These are phyloP conservation scores for Luperina testacea DNA, from an alignment of 2,888 invertebrate genomes.

Conservation along the genomic window DNA sequence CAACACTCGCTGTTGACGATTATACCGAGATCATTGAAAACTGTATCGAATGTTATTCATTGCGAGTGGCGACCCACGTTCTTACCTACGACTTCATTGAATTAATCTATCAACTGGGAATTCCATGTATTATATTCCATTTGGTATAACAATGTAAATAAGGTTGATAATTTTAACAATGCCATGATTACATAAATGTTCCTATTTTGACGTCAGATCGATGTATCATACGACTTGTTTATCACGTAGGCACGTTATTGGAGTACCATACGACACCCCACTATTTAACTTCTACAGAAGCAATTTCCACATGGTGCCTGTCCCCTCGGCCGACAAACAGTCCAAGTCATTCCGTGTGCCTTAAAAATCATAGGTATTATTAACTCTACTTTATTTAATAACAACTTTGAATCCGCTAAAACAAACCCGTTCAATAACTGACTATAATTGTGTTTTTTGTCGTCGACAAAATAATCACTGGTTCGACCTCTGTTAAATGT, in stretches of 20 bases:
- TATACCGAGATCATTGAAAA: slow-evolving; percentile 47
- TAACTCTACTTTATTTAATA: slow-evolving; percentile 67
- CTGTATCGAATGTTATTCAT: slow-evolving; percentile 37
- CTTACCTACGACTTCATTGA: slow-evolving; percentile 38
- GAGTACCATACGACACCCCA: slow-evolving; percentile 4
- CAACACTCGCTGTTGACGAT: slow-evolving; percentile 47
- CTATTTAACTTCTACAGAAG: slow-evolving; percentile 43
- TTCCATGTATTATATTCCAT: slow-evolving; percentile 20
- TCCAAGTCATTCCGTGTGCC: slow-evolving; percentile 38
- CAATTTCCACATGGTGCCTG: slow-evolving; percentile 37
- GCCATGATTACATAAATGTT: slow-evolving; percentile 28
- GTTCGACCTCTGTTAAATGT: slow-evolving; percentile 76
- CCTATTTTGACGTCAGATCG: not conserved
- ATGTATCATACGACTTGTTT: not conserved
- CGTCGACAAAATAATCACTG: slow-evolving; percentile 72
- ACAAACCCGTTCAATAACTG: slow-evolving; percentile 71
- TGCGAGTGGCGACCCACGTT: slow-evolving; percentile 6
- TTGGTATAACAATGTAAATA: slow-evolving; percentile 34
- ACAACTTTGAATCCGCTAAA: slow-evolving; percentile 66
- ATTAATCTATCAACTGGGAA: slow-evolving; percentile 41
- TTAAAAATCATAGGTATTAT: slow-evolving; percentile 58
- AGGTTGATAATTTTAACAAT: slow-evolving; percentile 50
- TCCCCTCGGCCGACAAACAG: slow-evolving; percentile 31
- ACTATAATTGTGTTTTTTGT: slow-evolving; percentile 75
- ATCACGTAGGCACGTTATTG: slow-evolving; percentile 16